These are phyloP conservation scores for Helicoverpa assulta DNA, from an alignment of 2,888 invertebrate genomes.

Conservation along the genomic window DNA sequence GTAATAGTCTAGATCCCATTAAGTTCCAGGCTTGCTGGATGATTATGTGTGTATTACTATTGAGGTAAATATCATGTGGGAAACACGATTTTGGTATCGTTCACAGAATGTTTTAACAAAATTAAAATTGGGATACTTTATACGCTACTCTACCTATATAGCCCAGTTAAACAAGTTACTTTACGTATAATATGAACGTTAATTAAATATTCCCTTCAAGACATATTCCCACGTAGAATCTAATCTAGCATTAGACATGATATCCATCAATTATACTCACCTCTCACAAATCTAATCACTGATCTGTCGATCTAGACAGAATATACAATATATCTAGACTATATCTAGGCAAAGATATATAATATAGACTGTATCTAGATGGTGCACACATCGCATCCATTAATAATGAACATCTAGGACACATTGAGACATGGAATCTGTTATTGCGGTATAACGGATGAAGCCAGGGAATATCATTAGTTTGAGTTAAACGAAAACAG, in stretches of 20 bases:
- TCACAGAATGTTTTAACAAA: no score
- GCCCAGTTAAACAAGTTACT: no score
- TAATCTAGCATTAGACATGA: neutral
- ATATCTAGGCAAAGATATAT: no score
- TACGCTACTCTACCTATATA: no score
- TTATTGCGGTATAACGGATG: neutral
- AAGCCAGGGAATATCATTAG: neutral
- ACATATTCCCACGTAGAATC: neutral
- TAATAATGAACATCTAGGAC: conserved; percentile 1
- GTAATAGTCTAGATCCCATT: no score
- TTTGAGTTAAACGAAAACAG: no score
- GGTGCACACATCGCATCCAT: neutral
- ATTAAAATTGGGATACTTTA: no score
- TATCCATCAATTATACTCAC: neutral
- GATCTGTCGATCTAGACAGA: neutral
- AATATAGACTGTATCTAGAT: neutral
- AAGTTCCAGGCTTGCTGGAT: no score
- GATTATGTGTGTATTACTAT: no score
- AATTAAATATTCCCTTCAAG: neutral
- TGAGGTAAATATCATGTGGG: no score
- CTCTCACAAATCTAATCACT: conserved; percentile 2
- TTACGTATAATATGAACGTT: neutral
- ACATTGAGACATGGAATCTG: neutral
- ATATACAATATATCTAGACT: no score
- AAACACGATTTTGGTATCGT: no score